Conservation (phyloP, 2,797 vertebrate species). For the Sebastolobus altivelis region DNA sequence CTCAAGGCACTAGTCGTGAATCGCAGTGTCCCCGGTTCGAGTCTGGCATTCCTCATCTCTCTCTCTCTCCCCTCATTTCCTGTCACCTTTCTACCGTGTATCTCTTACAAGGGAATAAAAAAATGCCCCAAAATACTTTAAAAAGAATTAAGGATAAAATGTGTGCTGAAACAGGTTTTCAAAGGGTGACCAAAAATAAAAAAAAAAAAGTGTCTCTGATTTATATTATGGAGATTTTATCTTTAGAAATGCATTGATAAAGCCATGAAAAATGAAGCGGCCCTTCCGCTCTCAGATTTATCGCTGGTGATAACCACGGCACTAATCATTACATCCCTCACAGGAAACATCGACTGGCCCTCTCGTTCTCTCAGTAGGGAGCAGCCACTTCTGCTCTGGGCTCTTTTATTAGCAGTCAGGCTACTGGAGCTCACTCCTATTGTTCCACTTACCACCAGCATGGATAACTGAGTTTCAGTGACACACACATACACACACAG, state of each 20-base stretch:
- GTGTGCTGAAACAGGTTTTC: slow-evolving; percentile 6
- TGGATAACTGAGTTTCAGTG: slow-evolving; percentile 41
- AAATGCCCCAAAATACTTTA: background rate
- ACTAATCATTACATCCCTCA: slow-evolving; percentile 46
- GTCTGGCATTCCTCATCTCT: background rate
- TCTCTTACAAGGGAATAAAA: background rate
- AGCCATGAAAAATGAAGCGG: slow-evolving; percentile 4
- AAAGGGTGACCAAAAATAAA: background rate
- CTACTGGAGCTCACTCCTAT: slow-evolving; percentile 26
- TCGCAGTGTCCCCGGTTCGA: background rate
- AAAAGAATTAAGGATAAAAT: background rate
- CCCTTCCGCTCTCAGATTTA: slow-evolving; percentile 23
- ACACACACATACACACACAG: slow-evolving; percentile 27
- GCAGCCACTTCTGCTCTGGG: slow-evolving; percentile 21
- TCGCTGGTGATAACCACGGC: slow-evolving; percentile 17
- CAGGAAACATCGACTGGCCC: slow-evolving; percentile 14
- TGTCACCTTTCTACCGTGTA: background rate
- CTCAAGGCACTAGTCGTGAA: background rate
- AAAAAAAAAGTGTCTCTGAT: background rate
- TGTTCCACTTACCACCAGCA: slow-evolving; percentile 39
- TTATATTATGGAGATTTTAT: slow-evolving; percentile 1
- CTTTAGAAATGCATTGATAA: slow-evolving; percentile 23
- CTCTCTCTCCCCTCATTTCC: background rate
- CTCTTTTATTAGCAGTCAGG: slow-evolving; percentile 28
- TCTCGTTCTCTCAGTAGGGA: background rate